These are phyloP conservation scores for Prionchulus punctatus DNA, from an alignment of 2,888 invertebrate species.

Conservation along the genomic window DNA sequence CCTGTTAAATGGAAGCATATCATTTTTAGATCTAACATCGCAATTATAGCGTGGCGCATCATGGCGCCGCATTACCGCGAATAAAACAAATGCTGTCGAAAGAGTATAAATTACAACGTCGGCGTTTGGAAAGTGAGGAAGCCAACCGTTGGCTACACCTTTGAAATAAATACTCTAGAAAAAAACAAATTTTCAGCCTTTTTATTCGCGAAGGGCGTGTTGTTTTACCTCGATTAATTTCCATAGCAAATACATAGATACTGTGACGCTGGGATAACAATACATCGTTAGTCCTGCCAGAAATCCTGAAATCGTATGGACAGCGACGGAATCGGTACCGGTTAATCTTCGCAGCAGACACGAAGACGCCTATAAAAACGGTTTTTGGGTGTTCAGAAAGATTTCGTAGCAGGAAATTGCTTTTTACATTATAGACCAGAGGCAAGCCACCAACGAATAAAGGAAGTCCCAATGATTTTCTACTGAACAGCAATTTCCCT, in stretches of 20 bases:
- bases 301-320: conserved; percentile 52
- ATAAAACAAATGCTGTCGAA: conserved; percentile 59
- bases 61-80: too few species aligned
- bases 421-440: conserved; percentile 24
- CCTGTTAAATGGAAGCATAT: conserved; percentile 33
- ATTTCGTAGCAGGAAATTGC: conserved; percentile 6
- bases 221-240: conserved; percentile 60
- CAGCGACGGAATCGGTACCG: conserved; percentile 45
- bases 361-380: conserved; percentile 42
- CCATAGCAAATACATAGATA: conserved; percentile 66
- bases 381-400: not conserved
- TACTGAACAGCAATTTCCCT: conserved; percentile 10
- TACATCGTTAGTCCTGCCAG: conserved; percentile 53
- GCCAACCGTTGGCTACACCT: conserved; percentile 47
- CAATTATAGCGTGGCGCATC: too few species aligned
- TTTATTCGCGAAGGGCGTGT: not conserved
- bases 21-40: not conserved
- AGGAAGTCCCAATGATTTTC: conserved; percentile 18
- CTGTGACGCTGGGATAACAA: conserved; percentile 56
- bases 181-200: conserved; percentile 7
- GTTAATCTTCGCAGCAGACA: conserved; percentile 48
- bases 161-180: conserved; percentile 52
- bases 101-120: conserved; percentile 55
- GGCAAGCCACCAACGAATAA: conserved; percentile 22
- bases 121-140: conserved; percentile 54